Base-by-base conservation (phyloP, 2,888 invertebrate genomes). In the Apodemia hepburni region DNA sequence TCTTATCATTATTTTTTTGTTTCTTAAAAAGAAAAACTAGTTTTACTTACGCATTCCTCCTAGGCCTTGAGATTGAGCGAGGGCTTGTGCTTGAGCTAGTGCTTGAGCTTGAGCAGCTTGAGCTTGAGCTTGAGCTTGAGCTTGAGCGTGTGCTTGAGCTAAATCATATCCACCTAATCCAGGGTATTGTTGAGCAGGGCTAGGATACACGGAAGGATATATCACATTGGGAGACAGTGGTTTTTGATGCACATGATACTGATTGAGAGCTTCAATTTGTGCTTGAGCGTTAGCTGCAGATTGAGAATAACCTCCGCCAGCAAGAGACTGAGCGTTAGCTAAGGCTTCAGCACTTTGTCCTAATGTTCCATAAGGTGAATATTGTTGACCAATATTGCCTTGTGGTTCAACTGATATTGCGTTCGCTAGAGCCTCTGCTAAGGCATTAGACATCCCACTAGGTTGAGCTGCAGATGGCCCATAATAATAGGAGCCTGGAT, bases 101-200 rank as follows among this genome's bases (percentile, higher is more conserved):
- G 68, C 64, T 60, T 65, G 59, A 5, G 67, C 65, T 29, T 66
- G 38, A 38, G 33, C 33, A 8, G 65, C 68, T 42, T 65, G 66
- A 12, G 70, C 68, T n/a, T 61, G 38, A 7, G 57, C 62, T 35
- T 65, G 57, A 15, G 68, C 64, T 17, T 65, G 60, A 3, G 66
- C 65, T 63, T 68, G 65, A 12, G 63, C 64, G 12, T 66, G 66
- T 9, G 59, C 60, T 22, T 58, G 62, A 38, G 65, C 62, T 27
- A 58, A 35, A 11, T 65, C 47, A n/a, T 58, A 62, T 65, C 18
- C 35, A 38, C 22, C 45, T 15, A 22, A 15, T 5, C 15, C 54
- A 18, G 54, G 22, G 27, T 54, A 54, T 6, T 54, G 54, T 27
- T 22, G 54, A 9, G 9, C 51, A 54, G 54, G 8, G 17, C 5